These are phyloP conservation scores for Rhea pennata DNA, from an alignment of 2,113 vertebrate species.

Conservation along the genomic window DNA sequence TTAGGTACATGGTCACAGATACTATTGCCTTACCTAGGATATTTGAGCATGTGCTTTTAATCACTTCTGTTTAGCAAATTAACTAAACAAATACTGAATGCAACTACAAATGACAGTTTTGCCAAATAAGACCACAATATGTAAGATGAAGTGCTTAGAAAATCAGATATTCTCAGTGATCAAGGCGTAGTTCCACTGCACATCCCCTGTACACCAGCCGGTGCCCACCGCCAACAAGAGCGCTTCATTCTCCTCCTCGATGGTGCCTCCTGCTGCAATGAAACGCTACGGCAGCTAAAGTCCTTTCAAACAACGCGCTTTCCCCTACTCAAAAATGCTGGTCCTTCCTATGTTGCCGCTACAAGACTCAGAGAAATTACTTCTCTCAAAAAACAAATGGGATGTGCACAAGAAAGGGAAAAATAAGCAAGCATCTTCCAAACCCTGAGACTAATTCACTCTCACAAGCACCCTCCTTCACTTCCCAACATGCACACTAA, in stretches of 20 bases:
- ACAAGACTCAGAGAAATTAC: background rate
- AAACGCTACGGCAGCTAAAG: background rate
- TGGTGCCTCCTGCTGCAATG: background rate
- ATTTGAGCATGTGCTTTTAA: background rate
- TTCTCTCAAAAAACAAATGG: background rate
- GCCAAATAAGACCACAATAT: background rate
- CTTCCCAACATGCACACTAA: background rate
- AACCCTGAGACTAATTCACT: background rate
- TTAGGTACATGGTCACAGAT: background rate
- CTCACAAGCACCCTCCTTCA: background rate
- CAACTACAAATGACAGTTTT: background rate
- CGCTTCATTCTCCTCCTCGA: background rate
- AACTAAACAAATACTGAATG: background rate
- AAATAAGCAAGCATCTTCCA: background rate
- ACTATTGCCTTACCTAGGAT: background rate
- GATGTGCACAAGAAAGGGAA: background rate
- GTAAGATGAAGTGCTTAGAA: background rate
- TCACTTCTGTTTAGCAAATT: background rate
- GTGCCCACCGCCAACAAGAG: background rate
- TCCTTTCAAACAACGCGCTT: background rate
- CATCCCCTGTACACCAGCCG: background rate
- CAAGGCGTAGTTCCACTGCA: background rate
- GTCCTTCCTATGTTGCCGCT: background rate
- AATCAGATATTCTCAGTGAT: background rate
- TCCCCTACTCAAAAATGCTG: background rate